Percentiles rank a stretch among this genome's conserved stretches.
Evolutionary conservation across 2,113 vertebrate genomes (phyloP).

Genomic region (Trochalopteron elliotii): DNA sequence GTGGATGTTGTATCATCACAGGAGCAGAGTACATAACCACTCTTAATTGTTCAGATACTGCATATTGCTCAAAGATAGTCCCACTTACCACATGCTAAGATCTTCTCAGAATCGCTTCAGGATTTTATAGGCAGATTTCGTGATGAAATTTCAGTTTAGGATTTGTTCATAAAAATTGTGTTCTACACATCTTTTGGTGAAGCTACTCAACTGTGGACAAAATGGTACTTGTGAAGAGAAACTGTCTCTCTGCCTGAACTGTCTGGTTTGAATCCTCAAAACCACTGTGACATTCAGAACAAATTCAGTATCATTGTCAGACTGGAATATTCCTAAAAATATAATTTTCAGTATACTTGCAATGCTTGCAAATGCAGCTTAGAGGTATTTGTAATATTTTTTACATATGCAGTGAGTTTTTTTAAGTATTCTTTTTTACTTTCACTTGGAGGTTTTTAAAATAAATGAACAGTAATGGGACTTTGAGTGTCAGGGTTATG

Average conservation of each 20-base stretch:
- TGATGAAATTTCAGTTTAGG: neutral
- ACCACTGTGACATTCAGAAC: neutral
- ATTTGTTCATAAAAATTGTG: rapidly evolving
- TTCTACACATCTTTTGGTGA: neutral
- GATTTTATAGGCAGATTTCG: neutral
- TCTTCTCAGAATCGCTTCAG: neutral
- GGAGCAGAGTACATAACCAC: neutral
- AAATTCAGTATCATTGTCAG: neutral
- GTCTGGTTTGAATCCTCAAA: neutral
- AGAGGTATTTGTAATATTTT: neutral
- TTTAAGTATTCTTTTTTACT: neutral
- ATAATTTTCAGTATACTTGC: neutral
- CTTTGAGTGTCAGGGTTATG: neutral
- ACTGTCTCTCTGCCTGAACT: neutral
- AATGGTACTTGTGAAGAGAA: neutral
- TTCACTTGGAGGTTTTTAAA: neutral
- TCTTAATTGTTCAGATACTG: neutral
- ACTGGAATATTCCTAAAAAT: neutral
- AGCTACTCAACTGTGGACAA: neutral
- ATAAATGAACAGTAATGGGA: neutral
- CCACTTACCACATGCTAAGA: neutral
- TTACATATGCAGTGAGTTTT: neutral
- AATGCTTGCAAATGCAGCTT: neutral
- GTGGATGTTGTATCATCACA: neutral
- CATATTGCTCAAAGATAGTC: neutral